These are phyloP conservation scores for Peromyscus nudipes DNA, from an alignment of 2,797 vertebrate genomes.

Conservation along the genomic window DNA sequence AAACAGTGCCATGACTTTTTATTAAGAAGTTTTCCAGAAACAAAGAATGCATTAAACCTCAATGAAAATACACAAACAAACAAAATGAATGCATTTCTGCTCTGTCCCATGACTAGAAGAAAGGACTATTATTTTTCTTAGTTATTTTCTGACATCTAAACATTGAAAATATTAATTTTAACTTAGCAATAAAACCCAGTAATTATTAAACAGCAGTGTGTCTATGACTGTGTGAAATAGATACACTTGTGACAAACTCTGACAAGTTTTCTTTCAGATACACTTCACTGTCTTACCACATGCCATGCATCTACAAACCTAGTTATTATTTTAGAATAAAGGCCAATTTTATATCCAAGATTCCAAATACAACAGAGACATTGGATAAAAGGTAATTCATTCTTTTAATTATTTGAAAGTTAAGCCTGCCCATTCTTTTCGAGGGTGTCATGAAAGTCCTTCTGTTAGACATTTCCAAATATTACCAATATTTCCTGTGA, in stretches of 20 bases:
- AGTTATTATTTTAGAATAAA: constrained; percentile 75
- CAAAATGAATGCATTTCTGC: not conserved
- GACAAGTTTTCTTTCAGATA: constrained; percentile 68
- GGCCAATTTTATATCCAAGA: not conserved
- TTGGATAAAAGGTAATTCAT: not conserved
- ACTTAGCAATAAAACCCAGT: not conserved
- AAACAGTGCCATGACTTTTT: not conserved
- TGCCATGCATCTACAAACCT: constrained; percentile 32
- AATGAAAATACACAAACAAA: not conserved
- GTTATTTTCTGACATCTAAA: constrained; percentile 20
- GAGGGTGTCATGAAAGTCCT: not conserved
- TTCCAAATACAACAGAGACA: constrained; percentile 27
- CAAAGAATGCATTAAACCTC: not conserved
- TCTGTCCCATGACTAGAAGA: not conserved
- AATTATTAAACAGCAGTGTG: constrained; percentile 14
- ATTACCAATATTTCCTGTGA: not conserved
- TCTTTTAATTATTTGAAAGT: not conserved
- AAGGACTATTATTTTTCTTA: not conserved
- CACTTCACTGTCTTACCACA: constrained; percentile 52
- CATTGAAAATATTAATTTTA: not conserved
- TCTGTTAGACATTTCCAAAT: not conserved
- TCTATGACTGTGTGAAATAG: constrained; percentile 63
- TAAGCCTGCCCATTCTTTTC: not conserved
- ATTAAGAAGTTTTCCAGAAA: not conserved
- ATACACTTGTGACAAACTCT: constrained; percentile 66